These are phyloP conservation scores for Nannoperca australis DNA, from an alignment of 2,797 vertebrate genomes.

Conservation along the genomic window DNA sequence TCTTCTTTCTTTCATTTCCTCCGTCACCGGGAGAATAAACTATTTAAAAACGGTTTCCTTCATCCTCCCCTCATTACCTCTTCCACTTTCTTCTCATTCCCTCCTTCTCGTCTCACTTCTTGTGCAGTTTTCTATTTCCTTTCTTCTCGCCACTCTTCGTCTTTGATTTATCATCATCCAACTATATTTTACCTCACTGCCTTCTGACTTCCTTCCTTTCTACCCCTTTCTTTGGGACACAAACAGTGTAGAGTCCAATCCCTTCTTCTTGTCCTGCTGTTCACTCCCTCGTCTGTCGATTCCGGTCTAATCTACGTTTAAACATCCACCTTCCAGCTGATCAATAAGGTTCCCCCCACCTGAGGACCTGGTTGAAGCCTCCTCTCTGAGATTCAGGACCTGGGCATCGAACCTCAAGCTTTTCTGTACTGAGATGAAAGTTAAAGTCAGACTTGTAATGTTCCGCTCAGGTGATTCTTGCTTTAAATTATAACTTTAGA, in stretches of 20 bases:
- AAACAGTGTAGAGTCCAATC: too few relatives aligned
- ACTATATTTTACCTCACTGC: too few relatives aligned
- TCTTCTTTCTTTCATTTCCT: neutral
- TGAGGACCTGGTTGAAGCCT: neutral
- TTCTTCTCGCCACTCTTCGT: neutral
- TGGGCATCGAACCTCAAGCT: too few relatives aligned
- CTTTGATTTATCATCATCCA: neutral
- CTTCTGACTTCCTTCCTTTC: neutral
- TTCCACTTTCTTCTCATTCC: too few relatives aligned
- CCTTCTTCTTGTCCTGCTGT: neutral
- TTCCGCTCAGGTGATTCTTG: too few relatives aligned
- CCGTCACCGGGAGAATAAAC: too few relatives aligned
- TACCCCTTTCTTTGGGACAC: neutral
- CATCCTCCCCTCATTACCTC: neutral
- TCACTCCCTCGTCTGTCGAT: neutral
- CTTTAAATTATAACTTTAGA: neutral
- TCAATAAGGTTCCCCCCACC: too few relatives aligned
- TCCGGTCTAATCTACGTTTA: conserved; percentile 13
- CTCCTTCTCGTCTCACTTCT: neutral
- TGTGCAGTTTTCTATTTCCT: neutral
- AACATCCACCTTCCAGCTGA: conserved; percentile 12
- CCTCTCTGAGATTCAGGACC: too few relatives aligned
- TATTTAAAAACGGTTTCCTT: too few relatives aligned
- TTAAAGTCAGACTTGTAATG: too few relatives aligned
- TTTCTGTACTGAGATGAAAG: too few relatives aligned